A percentile compares a stretch with the other conserved stretches of the same genome.
Evolutionary conservation across 2,888 invertebrate species (phyloP).

Genomic region (Phortica magna): DNA sequence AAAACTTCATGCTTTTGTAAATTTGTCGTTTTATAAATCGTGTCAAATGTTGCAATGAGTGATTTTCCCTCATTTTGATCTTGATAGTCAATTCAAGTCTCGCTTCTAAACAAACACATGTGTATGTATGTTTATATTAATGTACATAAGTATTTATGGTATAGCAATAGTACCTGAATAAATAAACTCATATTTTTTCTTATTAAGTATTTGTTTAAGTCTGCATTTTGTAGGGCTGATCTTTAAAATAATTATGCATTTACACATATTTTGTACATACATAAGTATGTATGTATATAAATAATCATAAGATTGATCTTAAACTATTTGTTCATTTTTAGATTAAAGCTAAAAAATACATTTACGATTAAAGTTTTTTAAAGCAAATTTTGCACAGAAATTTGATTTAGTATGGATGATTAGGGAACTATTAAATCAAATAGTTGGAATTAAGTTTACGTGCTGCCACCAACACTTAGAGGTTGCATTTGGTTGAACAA

Average conservation of each 20-base stretch:
- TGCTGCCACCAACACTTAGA: not conserved
- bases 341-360: slow-evolving; percentile 56
- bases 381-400: slow-evolving; percentile 66
- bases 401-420: slow-evolving; percentile 43
- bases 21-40: slow-evolving; percentile 24
- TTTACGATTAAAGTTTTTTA: slow-evolving; percentile 46
- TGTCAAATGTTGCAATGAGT: slow-evolving; percentile 60
- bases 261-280: slow-evolving; percentile 19
- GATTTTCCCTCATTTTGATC: slow-evolving; percentile 38
- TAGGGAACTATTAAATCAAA: slow-evolving; percentile 26
- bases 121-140: too few relatives aligned
- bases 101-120: too few relatives aligned
- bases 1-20: slow-evolving; percentile 34
- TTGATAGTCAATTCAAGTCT: too few relatives aligned
- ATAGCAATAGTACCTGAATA: slow-evolving; percentile 20
- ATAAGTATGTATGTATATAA: slow-evolving; percentile 40
- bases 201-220: too few relatives aligned
- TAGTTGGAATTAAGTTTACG: slow-evolving; percentile 12
- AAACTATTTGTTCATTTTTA: slow-evolving; percentile 46
- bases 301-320: slow-evolving; percentile 50
- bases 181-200: too few relatives aligned
- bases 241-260: not conserved
- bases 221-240: too few relatives aligned
- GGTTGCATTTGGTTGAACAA: not conserved
- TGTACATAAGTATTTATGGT: not conserved